Evolutionary conservation across 2,797 vertebrate species (phyloP), one percentile per base, ranked within the genome.

Genomic region (Macropus fuliginosus): DNA sequence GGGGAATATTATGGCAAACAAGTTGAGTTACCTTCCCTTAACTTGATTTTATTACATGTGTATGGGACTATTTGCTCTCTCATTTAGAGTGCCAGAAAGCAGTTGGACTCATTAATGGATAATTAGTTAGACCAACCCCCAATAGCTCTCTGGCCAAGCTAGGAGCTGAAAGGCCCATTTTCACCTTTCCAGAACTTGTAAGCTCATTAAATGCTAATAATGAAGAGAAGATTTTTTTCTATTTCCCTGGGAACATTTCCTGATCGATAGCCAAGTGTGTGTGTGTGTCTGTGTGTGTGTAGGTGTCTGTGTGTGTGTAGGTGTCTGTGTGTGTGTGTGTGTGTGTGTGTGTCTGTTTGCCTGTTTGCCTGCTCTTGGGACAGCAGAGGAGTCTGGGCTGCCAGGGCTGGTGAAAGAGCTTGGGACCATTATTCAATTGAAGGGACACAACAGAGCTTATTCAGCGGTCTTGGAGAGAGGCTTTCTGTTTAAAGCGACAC

Each of bases 21-120:
- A 46, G 50, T 94, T 0, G 12, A 27, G 96, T 94, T 94, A 57
- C 91, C 74, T 95, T 97, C 18, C 93, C 97, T 97, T 98, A 94
- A 96, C 91, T 91, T 97, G 91, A 91, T 96, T 96, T 98, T 97
- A 95, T 95, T 96, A 92, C 57, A 97, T 97, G 40, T 97, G 94
- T 91, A 95, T 96, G 95, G 96, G 96, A 92, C 96, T 94, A 56
- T 96, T 98, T 95, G 90, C 95, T 96, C 93, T 89, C 91, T 97
- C 95, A 59, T 95, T 97, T 93, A 97, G 81, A 55, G 92, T 94
- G 62, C 96, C 96, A 95, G 93, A 56, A 21, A 95, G 94, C 91
- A 90, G 95, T 96, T 93, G 46, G 94, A 90, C 56, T 92, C 90
- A 54, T 96, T 96, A 95, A 96, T 91, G 59, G 57, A 56, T 56